A percentile compares a stretch with the other conserved stretches of the same genome.
These are phyloP conservation scores for Mormyrus proboscirostris DNA, from an alignment of 2,797 vertebrate species.

Conservation along the genomic window DNA sequence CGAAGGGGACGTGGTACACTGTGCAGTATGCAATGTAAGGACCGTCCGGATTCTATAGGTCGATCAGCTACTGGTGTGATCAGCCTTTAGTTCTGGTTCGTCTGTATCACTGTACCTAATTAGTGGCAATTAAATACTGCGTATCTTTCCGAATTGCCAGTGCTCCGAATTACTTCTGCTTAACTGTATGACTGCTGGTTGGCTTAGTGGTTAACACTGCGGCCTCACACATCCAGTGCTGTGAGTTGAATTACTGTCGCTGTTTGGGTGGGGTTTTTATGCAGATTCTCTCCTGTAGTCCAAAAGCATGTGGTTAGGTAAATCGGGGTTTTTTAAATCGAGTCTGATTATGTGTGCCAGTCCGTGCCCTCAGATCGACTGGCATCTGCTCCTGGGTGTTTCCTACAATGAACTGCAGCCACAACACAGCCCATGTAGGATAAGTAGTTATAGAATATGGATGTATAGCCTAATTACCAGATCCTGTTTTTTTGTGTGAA, in stretches of 20 bases:
- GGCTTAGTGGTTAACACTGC: background rate
- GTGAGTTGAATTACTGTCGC: background rate
- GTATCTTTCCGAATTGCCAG: background rate
- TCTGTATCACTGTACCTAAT: background rate
- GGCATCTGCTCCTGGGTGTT: background rate
- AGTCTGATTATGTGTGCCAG: background rate
- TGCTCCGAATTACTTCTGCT: background rate
- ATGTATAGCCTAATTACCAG: too few relatives aligned
- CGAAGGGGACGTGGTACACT: conserved; percentile 36
- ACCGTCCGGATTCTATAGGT: background rate
- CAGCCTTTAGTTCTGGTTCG: background rate
- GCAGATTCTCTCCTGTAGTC: background rate
- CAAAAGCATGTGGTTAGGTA: background rate
- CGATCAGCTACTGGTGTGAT: background rate
- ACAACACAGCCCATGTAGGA: too few relatives aligned
- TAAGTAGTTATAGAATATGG: too few relatives aligned
- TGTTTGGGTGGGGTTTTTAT: background rate
- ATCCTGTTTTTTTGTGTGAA: too few relatives aligned
- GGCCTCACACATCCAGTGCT: background rate
- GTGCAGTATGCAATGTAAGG: conserved; percentile 65
- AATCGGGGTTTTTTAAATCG: background rate
- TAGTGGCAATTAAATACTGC: background rate
- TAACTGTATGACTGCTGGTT: background rate
- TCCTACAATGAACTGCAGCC: background rate
- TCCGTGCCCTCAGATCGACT: background rate